Evolutionary conservation across 2,113 vertebrate species (phyloP).

Genomic region (Amblyornis subalaris): DNA sequence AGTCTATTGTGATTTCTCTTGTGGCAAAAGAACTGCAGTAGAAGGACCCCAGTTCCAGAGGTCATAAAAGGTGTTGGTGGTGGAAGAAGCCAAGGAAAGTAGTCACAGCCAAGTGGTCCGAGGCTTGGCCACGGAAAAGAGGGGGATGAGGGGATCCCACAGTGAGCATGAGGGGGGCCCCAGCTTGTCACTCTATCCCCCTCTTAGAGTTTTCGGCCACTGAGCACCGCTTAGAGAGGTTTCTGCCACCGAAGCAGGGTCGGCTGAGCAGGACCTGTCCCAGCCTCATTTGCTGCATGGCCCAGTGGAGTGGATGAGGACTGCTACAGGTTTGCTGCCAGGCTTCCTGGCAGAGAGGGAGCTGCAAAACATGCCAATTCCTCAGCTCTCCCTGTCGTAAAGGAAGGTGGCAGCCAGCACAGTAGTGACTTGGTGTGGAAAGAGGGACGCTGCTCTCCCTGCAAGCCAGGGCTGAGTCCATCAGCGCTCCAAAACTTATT

Average conservation of each 20-base stretch:
- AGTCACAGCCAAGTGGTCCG: no score
- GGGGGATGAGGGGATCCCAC: no score
- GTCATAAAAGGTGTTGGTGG: no score
- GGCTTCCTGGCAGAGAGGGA: background rate
- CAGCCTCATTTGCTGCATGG: background rate
- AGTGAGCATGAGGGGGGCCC: background rate
- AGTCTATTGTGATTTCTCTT: no score
- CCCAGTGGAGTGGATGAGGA: background rate
- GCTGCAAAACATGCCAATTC: background rate
- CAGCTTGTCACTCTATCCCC: background rate
- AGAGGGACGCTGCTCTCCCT: background rate
- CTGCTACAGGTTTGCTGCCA: background rate
- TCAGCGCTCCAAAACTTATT: background rate
- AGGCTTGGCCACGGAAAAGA: no score
- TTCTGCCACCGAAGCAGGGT: background rate
- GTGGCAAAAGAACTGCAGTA: no score
- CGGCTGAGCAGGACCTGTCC: background rate
- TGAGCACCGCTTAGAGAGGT: background rate
- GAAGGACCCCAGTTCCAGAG: no score
- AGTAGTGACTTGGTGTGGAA: background rate
- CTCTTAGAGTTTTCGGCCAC: background rate
- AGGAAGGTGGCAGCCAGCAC: background rate
- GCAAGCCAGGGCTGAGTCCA: background rate
- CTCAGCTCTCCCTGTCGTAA: background rate
- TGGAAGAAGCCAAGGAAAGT: no score